Evolutionary conservation across 1,140 invertebrate species (phyloP), one percentile per base, ranked within the genome.

Genomic region (Phthorimaea operculella): DNA sequence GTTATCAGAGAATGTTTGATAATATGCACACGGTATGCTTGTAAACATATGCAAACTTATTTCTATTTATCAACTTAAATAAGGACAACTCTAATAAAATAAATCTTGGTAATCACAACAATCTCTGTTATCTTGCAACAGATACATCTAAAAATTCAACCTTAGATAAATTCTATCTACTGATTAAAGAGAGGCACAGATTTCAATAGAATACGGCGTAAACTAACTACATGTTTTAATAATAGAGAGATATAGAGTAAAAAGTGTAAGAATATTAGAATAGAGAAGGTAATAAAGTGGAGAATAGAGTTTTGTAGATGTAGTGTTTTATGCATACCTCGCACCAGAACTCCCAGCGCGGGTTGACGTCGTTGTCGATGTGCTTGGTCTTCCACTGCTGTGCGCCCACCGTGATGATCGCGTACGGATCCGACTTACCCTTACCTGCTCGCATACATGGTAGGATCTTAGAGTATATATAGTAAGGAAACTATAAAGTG

Each of bases 341-440:
- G 73, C 94, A 97, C 92, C 93, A 94, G 79, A 86, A 96, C 76
- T 97, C 94, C 97, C 97, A 99, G 66, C 94, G 93, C 12, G 97
- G 97, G 87, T 96, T 93, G 10, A 98, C 89, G 58, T 92, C 94
- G 79, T 97, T 97, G 69, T 96, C 91, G 64, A 98, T 97, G 8
- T 93, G 94, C 68, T 90, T 90, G 0, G 96, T 98, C 71, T 92
- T 91, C 79, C 94, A 97, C 80, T 93, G 91, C 83, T 96, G 92
- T 0, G 95, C 92, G 49, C 96, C 96, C 50, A 98, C 93, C 64
- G 89, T 92, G 66, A 97, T 88, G 51, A 97, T 90, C 18, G 93
- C 92, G 83, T 98, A 98, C 4, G 97, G 97, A 88, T 98, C 97
- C 3, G 95, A 97, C 86, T 98, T 98, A 66, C 95, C 95, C 87